These are phyloP conservation scores for Zygothrica quintamaculata DNA, from an alignment of 2,888 invertebrate genomes.

Conservation along the genomic window DNA sequence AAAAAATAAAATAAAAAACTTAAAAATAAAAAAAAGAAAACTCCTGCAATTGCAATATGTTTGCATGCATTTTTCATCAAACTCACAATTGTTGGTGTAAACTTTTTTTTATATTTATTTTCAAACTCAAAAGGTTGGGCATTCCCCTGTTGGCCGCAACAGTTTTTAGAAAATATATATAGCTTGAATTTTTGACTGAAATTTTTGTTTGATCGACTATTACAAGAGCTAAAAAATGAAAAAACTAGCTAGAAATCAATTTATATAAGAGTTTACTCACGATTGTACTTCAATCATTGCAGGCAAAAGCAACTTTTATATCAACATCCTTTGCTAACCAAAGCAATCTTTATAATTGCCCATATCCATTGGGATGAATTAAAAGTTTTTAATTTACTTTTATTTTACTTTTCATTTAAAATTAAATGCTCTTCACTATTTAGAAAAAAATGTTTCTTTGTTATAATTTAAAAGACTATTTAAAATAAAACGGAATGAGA, in stretches of 20 bases:
- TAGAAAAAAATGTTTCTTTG: no score
- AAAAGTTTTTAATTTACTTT: no score
- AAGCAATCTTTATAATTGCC: background rate
- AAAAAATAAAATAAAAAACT: no score
- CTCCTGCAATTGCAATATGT: slow-evolving; percentile 7
- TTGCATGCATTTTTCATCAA: slow-evolving; percentile 29
- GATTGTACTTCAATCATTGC: background rate
- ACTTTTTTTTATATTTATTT: no score
- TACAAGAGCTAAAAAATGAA: slow-evolving; percentile 14
- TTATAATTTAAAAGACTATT: no score
- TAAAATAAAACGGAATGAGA: no score
- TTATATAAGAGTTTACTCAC: slow-evolving; percentile 2
- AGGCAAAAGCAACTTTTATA: background rate
- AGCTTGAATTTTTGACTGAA: slow-evolving; percentile 28
- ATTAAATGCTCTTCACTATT: no score
- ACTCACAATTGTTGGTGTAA: slow-evolving; percentile 1
- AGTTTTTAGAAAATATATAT: slow-evolving; percentile 1
- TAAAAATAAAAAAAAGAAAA: background rate
- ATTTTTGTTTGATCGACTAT: slow-evolving; percentile 20
- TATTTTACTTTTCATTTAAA: no score
- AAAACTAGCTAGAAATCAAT: slow-evolving; percentile 10
- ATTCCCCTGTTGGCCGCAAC: background rate
- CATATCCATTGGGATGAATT: background rate
- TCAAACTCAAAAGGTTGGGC: background rate
- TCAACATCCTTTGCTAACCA: no score